A percentile compares a stretch with the other conserved stretches of the same genome.
Conservation (phyloP, 2,113 vertebrate species). For the Archilochus colubris region DNA sequence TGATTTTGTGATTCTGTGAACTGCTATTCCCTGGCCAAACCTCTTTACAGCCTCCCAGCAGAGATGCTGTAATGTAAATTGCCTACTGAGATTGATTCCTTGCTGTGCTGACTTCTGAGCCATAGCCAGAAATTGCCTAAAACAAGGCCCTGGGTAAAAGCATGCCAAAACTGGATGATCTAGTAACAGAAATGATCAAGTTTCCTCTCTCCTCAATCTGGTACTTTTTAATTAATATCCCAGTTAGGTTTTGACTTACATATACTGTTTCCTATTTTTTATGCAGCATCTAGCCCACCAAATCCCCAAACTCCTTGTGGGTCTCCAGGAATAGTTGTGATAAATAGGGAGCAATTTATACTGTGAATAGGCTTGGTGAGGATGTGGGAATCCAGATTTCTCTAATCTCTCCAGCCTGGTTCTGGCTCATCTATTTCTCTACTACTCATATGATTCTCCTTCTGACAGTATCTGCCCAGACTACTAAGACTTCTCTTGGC, state of each 20-base stretch:
- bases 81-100: neutral
- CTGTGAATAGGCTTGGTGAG: neutral
- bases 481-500: neutral
- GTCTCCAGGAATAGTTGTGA: neutral
- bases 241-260: neutral
- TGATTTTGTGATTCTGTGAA: neutral
- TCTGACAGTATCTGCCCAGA: neutral
- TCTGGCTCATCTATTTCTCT: neutral
- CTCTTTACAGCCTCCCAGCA: neutral
- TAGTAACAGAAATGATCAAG: neutral
- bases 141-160: neutral
- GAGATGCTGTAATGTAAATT: neutral
- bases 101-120: neutral
- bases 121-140: neutral
- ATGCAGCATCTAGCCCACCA: neutral
- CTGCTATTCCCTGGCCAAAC: neutral
- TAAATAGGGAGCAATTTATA: neutral
- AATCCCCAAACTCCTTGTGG: neutral
- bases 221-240: neutral
- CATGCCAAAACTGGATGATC: neutral
- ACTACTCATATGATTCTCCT: neutral
- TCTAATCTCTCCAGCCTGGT: neutral
- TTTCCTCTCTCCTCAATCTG: neutral
- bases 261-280: neutral
- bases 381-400: neutral